Conservation (phyloP, 2,888 invertebrate species). For the Drosophila stalkeri region DNA sequence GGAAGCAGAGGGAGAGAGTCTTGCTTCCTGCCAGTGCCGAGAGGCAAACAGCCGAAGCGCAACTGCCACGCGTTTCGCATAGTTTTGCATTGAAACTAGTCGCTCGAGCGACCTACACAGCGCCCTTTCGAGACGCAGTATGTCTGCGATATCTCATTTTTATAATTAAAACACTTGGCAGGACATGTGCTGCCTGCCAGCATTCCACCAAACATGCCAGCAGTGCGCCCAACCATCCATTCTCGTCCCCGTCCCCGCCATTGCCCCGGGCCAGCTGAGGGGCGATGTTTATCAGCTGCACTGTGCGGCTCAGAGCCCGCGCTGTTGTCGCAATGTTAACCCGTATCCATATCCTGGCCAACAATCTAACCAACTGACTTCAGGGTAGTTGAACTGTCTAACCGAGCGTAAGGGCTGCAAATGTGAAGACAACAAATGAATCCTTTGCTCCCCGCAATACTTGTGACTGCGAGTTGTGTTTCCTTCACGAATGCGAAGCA, state of each 20-base stretch:
- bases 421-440: slow-evolving; percentile 20
- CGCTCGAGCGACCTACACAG: slow-evolving; percentile 33
- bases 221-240: slow-evolving; percentile 61
- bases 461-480: not conserved
- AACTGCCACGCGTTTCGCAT: slow-evolving; percentile 79
- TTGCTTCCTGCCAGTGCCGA: slow-evolving; percentile 62
- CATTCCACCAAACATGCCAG: slow-evolving; percentile 67
- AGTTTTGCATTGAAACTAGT: slow-evolving; percentile 67
- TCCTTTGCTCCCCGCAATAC: slow-evolving; percentile 12
- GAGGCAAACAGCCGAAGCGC: slow-evolving; percentile 53
- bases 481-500: not conserved
- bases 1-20: slow-evolving; percentile 15
- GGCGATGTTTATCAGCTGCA: slow-evolving; percentile 71
- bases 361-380: slow-evolving; percentile 65
- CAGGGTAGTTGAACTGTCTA: slow-evolving; percentile 69
- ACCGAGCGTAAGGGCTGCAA: slow-evolving; percentile 33
- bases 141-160: slow-evolving; percentile 76
- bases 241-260: not conserved
- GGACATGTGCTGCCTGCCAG: slow-evolving; percentile 74
- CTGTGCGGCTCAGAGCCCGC: slow-evolving; percentile 54
- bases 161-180: slow-evolving; percentile 80
- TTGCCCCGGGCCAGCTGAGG: slow-evolving; percentile 25
- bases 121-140: slow-evolving; percentile 38
- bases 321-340: slow-evolving; percentile 52
- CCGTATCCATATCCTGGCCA: slow-evolving; percentile 67